Evolutionary conservation across 2,888 invertebrate genomes (phyloP).

Genomic region (Sinhomidia bicolor): DNA sequence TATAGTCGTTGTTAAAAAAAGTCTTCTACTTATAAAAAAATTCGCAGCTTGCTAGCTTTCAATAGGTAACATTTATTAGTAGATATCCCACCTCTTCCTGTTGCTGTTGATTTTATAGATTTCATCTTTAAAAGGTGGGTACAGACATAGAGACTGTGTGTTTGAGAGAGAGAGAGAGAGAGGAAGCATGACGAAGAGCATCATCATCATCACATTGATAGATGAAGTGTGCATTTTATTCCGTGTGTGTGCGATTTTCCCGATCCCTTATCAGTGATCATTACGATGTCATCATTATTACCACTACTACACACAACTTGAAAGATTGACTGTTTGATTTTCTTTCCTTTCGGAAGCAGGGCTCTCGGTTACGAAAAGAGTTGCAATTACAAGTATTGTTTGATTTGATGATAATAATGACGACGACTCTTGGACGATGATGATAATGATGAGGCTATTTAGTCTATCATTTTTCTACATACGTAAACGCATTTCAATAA

Average conservation of each 20-base stretch:
- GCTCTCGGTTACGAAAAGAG: conserved; percentile 19
- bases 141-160: neutral
- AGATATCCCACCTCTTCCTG: neutral
- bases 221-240: conserved; percentile 59
- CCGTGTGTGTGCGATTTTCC: conserved; percentile 54
- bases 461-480: neutral
- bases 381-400: conserved; percentile 50
- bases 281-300: conserved; percentile 70
- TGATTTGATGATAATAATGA: neutral
- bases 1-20: too few species aligned
- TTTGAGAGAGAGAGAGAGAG: conserved; percentile 1
- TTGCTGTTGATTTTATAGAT: neutral
- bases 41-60: neutral
- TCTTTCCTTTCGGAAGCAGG: conserved; percentile 52
- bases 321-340: conserved; percentile 60
- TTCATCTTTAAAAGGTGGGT: too few species aligned
- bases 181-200: conserved; percentile 41
- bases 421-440: neutral
- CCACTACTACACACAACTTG: neutral
- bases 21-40: too few species aligned
- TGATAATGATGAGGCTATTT: conserved; percentile 8
- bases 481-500: too few species aligned
- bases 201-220: conserved; percentile 45
- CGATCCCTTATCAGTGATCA: conserved; percentile 67
- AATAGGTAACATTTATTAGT: conserved; percentile 2